Percentiles rank a stretch among this genome's conserved stretches.
phyloP scores from a whole-genome alignment of 2,888 invertebrate species.

The Pseudolycoriella hygida region DNA sequence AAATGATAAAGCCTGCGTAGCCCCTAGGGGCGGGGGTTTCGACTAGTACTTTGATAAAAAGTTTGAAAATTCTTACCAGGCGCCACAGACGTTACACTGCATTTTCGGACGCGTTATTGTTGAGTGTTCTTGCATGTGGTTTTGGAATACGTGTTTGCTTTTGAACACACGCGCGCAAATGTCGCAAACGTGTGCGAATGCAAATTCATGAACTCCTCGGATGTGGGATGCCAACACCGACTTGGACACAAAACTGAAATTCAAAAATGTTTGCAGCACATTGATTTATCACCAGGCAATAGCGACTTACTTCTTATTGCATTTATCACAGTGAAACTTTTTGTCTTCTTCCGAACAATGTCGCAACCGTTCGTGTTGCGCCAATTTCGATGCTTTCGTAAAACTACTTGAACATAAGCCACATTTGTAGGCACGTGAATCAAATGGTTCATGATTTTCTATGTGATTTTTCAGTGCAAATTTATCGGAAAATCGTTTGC shows the following conservation, averaged over 20 bases:
- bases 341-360: conserved; percentile 3
- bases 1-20: too few species aligned
- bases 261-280: too few species aligned
- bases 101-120: conserved; percentile 6
- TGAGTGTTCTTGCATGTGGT: conserved; percentile 7
- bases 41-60: too few species aligned
- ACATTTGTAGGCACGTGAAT: neutral
- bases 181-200: conserved; percentile 7
- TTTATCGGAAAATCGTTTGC: conserved; percentile 19
- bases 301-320: conserved; percentile 18
- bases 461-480: conserved; percentile 23
- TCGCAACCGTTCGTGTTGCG: neutral
- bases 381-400: neutral
- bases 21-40: too few species aligned
- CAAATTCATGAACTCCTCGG: conserved; percentile 2
- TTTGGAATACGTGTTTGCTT: conserved; percentile 5
- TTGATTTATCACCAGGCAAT: too few species aligned
- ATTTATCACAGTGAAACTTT: conserved; percentile 19
- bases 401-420: neutral
- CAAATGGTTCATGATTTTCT: neutral
- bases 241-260: conserved; percentile 1
- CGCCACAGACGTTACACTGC: conserved; percentile 9
- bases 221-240: neutral
- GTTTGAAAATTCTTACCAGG: neutral
- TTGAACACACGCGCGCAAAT: conserved; percentile 7